Conservation (phyloP, 1,140 invertebrate genomes). For the Heterodera schachtii region DNA sequence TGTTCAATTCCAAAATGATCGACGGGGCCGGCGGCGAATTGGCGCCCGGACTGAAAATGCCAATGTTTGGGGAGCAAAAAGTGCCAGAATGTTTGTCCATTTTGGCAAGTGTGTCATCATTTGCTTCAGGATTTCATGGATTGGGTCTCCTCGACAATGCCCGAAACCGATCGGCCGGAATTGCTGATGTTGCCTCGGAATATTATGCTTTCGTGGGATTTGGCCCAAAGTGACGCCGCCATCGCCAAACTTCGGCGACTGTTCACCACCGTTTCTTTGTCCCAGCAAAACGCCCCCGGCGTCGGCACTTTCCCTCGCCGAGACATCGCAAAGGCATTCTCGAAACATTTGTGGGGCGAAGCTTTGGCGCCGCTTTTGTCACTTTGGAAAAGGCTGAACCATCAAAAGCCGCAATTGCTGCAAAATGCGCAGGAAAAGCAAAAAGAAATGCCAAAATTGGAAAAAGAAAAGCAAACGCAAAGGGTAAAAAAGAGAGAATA, state of each 20-base stretch:
- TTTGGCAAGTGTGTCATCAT: conserved; percentile 67
- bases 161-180: conserved; percentile 71
- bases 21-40: conserved; percentile 16
- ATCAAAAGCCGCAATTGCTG: conserved; percentile 42
- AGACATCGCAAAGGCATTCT: conserved; percentile 2
- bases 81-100: conserved; percentile 13
- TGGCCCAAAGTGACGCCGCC: conserved; percentile 72
- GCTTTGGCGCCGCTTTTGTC: conserved; percentile 74
- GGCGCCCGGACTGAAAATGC: conserved; percentile 27
- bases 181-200: conserved; percentile 81
- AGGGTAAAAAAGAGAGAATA: conserved; percentile 63
- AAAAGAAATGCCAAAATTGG: conserved; percentile 51
- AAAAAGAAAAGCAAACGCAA: conserved; percentile 56
- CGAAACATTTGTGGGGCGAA: conserved; percentile 69
- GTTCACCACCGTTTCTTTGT: conserved; percentile 13
- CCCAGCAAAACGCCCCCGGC: conserved; percentile 18
- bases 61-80: conserved; percentile 42
- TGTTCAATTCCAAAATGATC: conserved; percentile 25
- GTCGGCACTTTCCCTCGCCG: conserved; percentile 41
- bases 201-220: conserved; percentile 78
- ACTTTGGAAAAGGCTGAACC: conserved; percentile 78
- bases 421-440: conserved; percentile 30
- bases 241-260: conserved; percentile 72
- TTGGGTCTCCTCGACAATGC: conserved; percentile 42
- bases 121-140: conserved; percentile 68